These are phyloP conservation scores for Oryctes rhinoceros DNA, from an alignment of 1,140 invertebrate species.

Conservation along the genomic window DNA sequence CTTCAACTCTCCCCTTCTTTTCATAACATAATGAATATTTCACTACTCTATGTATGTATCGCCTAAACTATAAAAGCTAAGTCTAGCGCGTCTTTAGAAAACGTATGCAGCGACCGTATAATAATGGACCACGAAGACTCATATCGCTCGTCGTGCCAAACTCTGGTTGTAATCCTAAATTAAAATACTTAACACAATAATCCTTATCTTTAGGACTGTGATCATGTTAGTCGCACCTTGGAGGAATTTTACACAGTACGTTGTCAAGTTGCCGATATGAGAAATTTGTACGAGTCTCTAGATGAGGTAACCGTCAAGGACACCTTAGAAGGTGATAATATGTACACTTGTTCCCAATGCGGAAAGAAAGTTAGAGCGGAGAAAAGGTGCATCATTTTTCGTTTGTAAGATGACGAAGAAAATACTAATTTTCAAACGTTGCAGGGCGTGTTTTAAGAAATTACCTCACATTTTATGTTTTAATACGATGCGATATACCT, in stretches of 20 bases:
- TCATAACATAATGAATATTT: too few relatives aligned
- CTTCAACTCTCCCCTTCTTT: too few relatives aligned
- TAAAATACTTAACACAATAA: too few relatives aligned
- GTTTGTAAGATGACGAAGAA: too few relatives aligned
- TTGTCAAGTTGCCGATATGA: slow-evolving; percentile 96
- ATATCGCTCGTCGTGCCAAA: too few relatives aligned
- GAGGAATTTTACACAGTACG: slow-evolving; percentile 97
- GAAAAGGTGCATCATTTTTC: slow-evolving; percentile 70
- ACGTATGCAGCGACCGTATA: too few relatives aligned
- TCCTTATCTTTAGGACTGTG: slow-evolving; percentile 80
- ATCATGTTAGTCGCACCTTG: slow-evolving; percentile 90
- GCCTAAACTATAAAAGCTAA: too few relatives aligned
- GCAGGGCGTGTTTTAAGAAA: slow-evolving; percentile 92
- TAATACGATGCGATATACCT: slow-evolving; percentile 98
- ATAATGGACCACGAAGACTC: too few relatives aligned
- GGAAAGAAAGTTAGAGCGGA: slow-evolving; percentile 94
- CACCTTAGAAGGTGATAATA: slow-evolving; percentile 95
- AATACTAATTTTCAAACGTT: slow-evolving; percentile 45
- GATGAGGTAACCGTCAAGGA: slow-evolving; percentile 97
- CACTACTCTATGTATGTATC: too few relatives aligned
- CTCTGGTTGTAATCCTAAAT: too few relatives aligned
- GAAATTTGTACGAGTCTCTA: slow-evolving; percentile 92
- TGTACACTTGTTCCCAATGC: slow-evolving; percentile 96
- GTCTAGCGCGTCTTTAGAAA: too few relatives aligned
- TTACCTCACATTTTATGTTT: slow-evolving; percentile 93